Conservation (phyloP, 2,113 vertebrate species). For the Microcebus ravelobensis region DNA sequence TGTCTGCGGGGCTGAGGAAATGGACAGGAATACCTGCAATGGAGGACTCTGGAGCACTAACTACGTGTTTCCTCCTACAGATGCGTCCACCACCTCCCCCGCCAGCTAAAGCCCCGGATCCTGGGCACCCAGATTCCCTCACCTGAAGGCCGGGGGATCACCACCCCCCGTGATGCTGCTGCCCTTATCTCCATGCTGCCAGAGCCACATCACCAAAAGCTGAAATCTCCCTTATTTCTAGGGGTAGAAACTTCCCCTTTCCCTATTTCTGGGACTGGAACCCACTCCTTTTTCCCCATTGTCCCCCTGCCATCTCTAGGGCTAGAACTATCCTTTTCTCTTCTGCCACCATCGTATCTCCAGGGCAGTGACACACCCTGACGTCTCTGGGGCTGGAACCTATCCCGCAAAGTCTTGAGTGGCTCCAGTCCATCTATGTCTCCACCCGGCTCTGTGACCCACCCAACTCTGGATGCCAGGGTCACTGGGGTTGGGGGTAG, state of each 20-base stretch:
- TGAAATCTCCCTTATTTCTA: slow-evolving; percentile 20
- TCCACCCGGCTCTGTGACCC: slow-evolving; percentile 39
- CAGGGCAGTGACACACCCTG: slow-evolving; percentile 5
- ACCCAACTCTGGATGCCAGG: slow-evolving; percentile 13
- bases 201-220: slow-evolving; percentile 43
- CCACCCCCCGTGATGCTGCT: slow-evolving; percentile 41
- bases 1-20: slow-evolving; percentile 17
- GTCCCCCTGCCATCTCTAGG: not conserved
- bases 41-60: slow-evolving; percentile 33
- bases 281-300: not conserved
- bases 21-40: not conserved
- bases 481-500: not conserved
- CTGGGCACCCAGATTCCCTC: slow-evolving; percentile 64
- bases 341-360: not conserved
- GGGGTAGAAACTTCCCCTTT: slow-evolving; percentile 30
- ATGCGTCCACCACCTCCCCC: slow-evolving; percentile 85
- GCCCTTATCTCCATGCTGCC: slow-evolving; percentile 29
- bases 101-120: slow-evolving; percentile 76
- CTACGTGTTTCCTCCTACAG: slow-evolving; percentile 72
- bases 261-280: slow-evolving; percentile 8
- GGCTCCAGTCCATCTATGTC: slow-evolving; percentile 17
- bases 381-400: slow-evolving; percentile 46
- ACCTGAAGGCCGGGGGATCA: slow-evolving; percentile 62
- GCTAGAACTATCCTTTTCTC: not conserved
- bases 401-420: not conserved